Evolutionary conservation across 2,888 invertebrate species (phyloP).

Genomic region (Diogma glabrata): DNA sequence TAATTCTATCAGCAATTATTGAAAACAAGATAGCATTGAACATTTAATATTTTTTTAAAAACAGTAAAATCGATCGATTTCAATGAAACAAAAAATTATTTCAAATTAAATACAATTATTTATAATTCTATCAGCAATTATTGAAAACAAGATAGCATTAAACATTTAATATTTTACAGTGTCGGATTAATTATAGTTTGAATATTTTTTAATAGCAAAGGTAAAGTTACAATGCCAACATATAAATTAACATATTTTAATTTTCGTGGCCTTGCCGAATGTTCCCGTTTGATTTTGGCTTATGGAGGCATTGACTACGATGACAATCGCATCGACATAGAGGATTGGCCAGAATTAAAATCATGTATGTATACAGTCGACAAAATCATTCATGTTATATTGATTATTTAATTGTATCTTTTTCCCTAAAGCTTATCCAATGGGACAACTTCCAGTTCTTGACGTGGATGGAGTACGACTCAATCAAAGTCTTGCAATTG

Average conservation of each 20-base stretch:
- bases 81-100: too few species aligned
- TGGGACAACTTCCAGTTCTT: constrained; percentile 14
- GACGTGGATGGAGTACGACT: constrained; percentile 40
- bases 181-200: too few species aligned
- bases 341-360: constrained; percentile 36
- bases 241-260: constrained; percentile 41
- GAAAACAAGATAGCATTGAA: too few species aligned
- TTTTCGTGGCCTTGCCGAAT: constrained; percentile 41
- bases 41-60: too few species aligned
- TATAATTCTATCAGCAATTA: too few species aligned
- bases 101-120: too few species aligned
- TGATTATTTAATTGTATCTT: background rate
- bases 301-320: constrained; percentile 41
- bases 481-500: constrained; percentile 40
- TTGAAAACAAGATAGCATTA: too few species aligned
- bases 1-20: too few species aligned
- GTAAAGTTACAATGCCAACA: background rate
- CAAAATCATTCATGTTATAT: background rate
- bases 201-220: too few species aligned
- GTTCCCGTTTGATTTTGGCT: constrained; percentile 26
- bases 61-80: too few species aligned
- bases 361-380: constrained; percentile 28
- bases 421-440: constrained; percentile 12
- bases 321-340: constrained; percentile 36
- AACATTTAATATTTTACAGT: too few species aligned